Base-by-base conservation (phyloP, 2,888 invertebrate genomes). In the Halictus quadricinctus region DNA sequence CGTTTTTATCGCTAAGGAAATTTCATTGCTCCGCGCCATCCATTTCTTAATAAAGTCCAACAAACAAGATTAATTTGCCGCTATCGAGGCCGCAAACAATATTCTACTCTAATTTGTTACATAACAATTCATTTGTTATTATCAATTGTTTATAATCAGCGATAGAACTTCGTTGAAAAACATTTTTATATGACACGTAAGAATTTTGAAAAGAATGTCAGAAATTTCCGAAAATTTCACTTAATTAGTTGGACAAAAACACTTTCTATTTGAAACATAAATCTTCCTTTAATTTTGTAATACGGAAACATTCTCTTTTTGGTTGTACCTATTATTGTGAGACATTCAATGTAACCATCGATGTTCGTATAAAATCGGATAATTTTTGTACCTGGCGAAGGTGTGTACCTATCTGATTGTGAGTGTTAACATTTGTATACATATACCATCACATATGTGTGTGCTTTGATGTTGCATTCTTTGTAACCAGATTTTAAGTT, bases 391-490 rank as follows among this genome's bases (percentile, higher is more conserved):
- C 50, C 50, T 15, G 50, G 50, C 50, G 50, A 50, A 50, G 50
- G 50, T 50, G 50, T 50, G 50, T 50, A 50, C 29, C 48, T 3
- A 50, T 50, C 29, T 29, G 18, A 72, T 36, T 4, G 36, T 36
- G 36, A 36, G n/a, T 72, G 25, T 72, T 29, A 48, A 74, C 41
- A 43, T 75, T 54, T 60, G n/a, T 46, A 76, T 50, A 18, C 50
- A 50, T 64, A 46, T 78, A 78, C 70, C 54, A 54, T 43, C 54
- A 18, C 18, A 70, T 29, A 25, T n/a, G 43, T 21, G 18, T 58
- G n/a, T 75, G 43, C 60, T 74, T 58, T 58, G n/a, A 74, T 15
- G 12, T 75, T 64, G 18, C 75, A 21, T 75, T 36, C 58, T 60
- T 29, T 43, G 25, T 43, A 36, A 36, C 13, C 15, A 15, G 25